phyloP scores from a whole-genome alignment of 2,888 invertebrate species.

The Platycheirus albimanus region DNA sequence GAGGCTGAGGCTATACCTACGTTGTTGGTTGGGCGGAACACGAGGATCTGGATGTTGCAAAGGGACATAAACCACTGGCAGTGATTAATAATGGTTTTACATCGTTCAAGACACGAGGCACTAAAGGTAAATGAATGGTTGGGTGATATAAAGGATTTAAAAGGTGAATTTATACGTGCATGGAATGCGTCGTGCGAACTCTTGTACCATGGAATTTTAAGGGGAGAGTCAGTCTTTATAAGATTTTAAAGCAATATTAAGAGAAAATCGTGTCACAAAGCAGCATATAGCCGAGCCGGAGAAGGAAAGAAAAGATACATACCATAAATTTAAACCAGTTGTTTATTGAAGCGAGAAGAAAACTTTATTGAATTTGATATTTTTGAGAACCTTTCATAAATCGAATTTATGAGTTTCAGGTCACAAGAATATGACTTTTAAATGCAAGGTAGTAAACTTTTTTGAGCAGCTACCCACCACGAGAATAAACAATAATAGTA shows the following conservation, averaged over 20 bases:
- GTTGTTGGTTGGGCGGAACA: not conserved
- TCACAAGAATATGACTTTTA: no score
- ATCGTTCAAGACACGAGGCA: constrained; percentile 38
- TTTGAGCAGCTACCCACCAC: no score
- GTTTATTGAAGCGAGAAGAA: no score
- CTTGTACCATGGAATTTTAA: constrained; percentile 32
- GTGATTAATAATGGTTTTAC: constrained; percentile 52
- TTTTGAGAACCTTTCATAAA: no score
- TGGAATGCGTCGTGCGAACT: constrained; percentile 29
- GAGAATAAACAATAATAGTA: no score
- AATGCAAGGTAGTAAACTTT: no score
- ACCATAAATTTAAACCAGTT: no score
- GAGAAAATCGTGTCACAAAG: constrained; percentile 8
- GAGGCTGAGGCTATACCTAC: no score
- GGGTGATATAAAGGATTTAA: constrained; percentile 52
- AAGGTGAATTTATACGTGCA: constrained; percentile 35
- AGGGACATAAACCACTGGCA: constrained; percentile 46
- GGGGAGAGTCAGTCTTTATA: not conserved
- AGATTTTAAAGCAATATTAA: constrained; percentile 22
- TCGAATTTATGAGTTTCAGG: no score
- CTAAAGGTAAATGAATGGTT: constrained; percentile 10
- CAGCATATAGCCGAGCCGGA: not conserved
- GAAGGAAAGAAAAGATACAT: no score
- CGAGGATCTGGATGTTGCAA: constrained; percentile 14
- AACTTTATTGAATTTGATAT: no score